phyloP scores from a whole-genome alignment of 2,888 invertebrate genomes.

The Exephanes ischioxanthus region DNA sequence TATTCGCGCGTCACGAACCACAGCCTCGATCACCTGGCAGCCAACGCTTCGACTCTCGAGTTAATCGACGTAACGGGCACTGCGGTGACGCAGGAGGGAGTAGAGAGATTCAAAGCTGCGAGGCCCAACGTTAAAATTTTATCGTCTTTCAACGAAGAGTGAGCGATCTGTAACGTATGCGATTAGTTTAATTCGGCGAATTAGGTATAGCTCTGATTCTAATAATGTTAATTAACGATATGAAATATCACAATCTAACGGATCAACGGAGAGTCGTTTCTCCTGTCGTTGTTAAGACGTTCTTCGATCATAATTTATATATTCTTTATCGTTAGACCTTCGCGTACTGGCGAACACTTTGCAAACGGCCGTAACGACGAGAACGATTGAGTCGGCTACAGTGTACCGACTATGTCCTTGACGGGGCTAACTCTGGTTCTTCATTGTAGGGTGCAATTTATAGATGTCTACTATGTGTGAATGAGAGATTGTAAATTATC shows the following conservation, averaged over 20 bases:
- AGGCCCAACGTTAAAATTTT: conserved; percentile 86
- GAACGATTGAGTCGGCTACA: background rate
- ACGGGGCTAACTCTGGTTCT: background rate
- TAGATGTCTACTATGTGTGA: conserved; percentile 21
- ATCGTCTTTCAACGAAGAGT: conserved; percentile 79
- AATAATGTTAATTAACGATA: conserved; percentile 15
- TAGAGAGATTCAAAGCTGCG: conserved; percentile 87
- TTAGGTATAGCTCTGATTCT: background rate
- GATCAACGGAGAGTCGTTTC: conserved; percentile 11
- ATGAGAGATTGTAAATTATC: conserved; percentile 2
- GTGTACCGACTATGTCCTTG: background rate
- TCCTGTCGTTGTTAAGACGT: conserved; percentile 10
- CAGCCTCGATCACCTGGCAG: conserved; percentile 87
- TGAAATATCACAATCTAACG: conserved; percentile 20
- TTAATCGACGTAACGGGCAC: conserved; percentile 90
- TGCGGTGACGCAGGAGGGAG: conserved; percentile 87
- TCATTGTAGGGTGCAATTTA: conserved; percentile 37
- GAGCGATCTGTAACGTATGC: conserved; percentile 5
- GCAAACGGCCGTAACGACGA: background rate
- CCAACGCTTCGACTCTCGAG: conserved; percentile 87
- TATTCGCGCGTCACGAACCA: conserved; percentile 88
- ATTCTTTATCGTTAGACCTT: conserved; percentile 2
- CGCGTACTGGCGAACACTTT: conserved; percentile 1
- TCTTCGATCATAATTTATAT: conserved; percentile 14
- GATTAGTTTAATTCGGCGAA: background rate